Evolutionary conservation across 2,888 invertebrate species (phyloP).

Genomic region (Cepaea hortensis): DNA sequence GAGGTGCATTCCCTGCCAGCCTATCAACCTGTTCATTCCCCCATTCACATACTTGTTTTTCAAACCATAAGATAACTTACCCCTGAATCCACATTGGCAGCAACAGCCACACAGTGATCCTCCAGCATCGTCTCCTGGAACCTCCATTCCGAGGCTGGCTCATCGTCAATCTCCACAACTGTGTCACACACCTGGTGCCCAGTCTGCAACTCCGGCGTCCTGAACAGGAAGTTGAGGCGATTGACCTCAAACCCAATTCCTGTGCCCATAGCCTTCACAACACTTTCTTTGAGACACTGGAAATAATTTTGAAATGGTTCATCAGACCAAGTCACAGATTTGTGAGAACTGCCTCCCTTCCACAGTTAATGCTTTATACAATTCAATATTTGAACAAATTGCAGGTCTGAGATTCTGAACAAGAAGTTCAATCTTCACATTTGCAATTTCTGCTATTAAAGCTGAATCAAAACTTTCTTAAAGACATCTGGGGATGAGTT

Average conservation of each 20-base stretch:
- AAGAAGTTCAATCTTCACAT: too few relatives aligned
- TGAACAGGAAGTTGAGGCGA: slow-evolving; percentile 85
- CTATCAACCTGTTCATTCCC: too few relatives aligned
- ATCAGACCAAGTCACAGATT: too few relatives aligned
- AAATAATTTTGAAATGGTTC: slow-evolving; percentile 40
- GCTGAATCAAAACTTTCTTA: too few relatives aligned
- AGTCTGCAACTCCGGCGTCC: slow-evolving; percentile 48
- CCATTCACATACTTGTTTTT: too few relatives aligned
- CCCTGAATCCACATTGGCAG: slow-evolving; percentile 38
- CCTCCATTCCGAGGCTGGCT: slow-evolving; percentile 81
- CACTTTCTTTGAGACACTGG: slow-evolving; percentile 93
- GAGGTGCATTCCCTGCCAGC: too few relatives aligned
- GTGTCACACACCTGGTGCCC: slow-evolving; percentile 80
- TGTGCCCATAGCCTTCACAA: slow-evolving; percentile 91
- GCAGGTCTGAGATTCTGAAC: too few relatives aligned
- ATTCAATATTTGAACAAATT: too few relatives aligned
- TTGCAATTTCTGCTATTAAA: too few relatives aligned
- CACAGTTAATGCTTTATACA: too few relatives aligned
- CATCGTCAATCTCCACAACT: slow-evolving; percentile 81
- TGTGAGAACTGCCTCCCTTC: too few relatives aligned
- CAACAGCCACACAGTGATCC: slow-evolving; percentile 86
- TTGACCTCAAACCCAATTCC: slow-evolving; percentile 88
- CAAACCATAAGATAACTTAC: background rate
- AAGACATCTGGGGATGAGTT: too few relatives aligned
- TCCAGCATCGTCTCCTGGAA: slow-evolving; percentile 90